Evolutionary conservation across 2,113 vertebrate genomes (phyloP).

Genomic region (Tachysurus vachellii): DNA sequence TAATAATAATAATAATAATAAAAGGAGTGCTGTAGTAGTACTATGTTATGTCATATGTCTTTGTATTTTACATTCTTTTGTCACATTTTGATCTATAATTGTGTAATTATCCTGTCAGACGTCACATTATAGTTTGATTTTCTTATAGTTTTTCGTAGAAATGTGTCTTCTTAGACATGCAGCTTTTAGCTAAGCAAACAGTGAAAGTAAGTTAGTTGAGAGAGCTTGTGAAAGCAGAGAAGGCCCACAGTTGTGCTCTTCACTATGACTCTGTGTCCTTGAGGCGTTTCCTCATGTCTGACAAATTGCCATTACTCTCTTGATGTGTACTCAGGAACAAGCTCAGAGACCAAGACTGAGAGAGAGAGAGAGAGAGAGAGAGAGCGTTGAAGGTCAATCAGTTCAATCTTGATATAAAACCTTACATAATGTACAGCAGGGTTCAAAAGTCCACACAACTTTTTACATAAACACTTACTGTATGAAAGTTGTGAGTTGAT

Average conservation of each 20-base stretch:
- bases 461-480: background rate
- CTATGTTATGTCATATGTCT: background rate
- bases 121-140: background rate
- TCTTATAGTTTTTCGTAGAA: background rate
- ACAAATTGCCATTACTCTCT: conserved; percentile 49
- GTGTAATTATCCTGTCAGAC: background rate
- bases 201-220: conserved; percentile 16
- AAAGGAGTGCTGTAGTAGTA: background rate
- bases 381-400: conserved; percentile 12
- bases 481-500: background rate
- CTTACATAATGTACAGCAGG: conserved; percentile 25
- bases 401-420: conserved; percentile 9
- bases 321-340: conserved; percentile 22
- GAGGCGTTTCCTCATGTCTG: conserved; percentile 47
- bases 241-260: conserved; percentile 24
- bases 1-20: too few species aligned
- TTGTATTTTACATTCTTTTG: background rate
- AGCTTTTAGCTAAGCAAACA: background rate
- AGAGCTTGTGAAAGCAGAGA: conserved; percentile 1
- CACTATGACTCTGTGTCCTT: conserved; percentile 25
- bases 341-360: conserved; percentile 11
- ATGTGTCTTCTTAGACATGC: background rate
- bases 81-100: background rate
- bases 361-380: background rate
- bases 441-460: conserved; percentile 11